Base-by-base conservation (phyloP, 2,113 vertebrate species). In the Seriola aureovittata region DNA sequence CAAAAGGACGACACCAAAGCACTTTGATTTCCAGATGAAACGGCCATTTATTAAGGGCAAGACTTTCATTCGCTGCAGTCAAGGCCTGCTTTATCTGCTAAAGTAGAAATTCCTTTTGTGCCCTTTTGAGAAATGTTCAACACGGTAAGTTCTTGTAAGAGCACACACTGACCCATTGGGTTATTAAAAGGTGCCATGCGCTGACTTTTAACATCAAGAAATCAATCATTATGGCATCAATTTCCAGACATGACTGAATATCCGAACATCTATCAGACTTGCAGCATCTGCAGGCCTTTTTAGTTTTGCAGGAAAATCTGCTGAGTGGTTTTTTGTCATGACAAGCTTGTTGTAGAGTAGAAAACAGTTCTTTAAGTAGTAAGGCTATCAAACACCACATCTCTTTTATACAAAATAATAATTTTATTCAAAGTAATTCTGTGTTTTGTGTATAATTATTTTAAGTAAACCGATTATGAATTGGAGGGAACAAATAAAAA, bases 21-120 rank as follows among this genome's bases (percentile, higher is more conserved):
- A 9, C 71, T 85, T 87, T 84, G 83, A 81, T 79, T 79, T 62
- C 48, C 36, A 81, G 78, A 88, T 84, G 84, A 76, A 88, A 52
- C 29, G 32, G 65, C 36, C 46, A 50, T 82, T 86, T 84, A 79
- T 82, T 42, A 79, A 79, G 71, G 75, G 59, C 80, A 59, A 70
- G 63, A 66, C 77, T 68, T 66, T 80, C 48, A 42, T 50, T 78
- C 3, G 10, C 17, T 8, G 0, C 29, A 57, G 50, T 62, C 60
- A 84, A 48, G 59, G 65, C 67, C 59, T 29, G 52, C 64, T 79
- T 86, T 38, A 81, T 81, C 78, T 32, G 76, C 71, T 29, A 57
- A 11, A 10, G 50, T 62, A 17, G 3, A 57, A 67, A 46, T 5
- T 36, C 44, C 55, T 46, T 42, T 42, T 29, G 44, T 32, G n/a